Base-by-base conservation (phyloP, 2,113 vertebrate genomes). In the Hyperoodon ampullatus region DNA sequence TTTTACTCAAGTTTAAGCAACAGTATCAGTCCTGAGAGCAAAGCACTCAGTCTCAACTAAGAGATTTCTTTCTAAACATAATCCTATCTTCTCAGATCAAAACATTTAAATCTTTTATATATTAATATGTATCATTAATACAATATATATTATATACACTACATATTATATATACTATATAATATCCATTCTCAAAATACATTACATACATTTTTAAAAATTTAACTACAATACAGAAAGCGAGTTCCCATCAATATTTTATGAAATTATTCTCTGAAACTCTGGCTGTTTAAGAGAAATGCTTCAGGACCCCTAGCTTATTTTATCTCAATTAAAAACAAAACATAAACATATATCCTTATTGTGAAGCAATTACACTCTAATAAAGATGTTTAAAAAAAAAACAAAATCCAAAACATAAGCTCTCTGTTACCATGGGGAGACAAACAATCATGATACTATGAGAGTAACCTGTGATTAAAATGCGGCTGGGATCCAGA, bases 251-350 rank as follows among this genome's bases (percentile, higher is more conserved):
- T 63, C 47, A 80, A 19, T 87, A 87, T 47, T 87, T 80, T 33
- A 81, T 63, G 15, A 82, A 68, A 65, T 61, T 33, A 21, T 94
- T 68, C 35, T 94, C 70, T 81, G 78, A 94, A 91, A 80, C 6
- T 39, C 55, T 86, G 77, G 21, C 65, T 88, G 42, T 92, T 89
- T 72, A 70, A 78, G 42, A 92, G 16, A 90, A 96, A 70, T 83
- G 28, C 42, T 71, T 60, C 1, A 39, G 53, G 13, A 81, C 26
- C 18, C 42, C 55, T 39, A 42, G 19, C 14, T 81, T 70, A 61
- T 71, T 53, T 92, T 55, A 55, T 19, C n/a, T 82, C 23, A 26
- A 60, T 55, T 61, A 84, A 39, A 47, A 16, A 33, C 8, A 88
- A 42, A 19, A 35, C 26, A 16, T 53, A 53, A 53, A 53, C 53